A percentile compares a stretch with the other conserved stretches of the same genome.
phyloP scores from a whole-genome alignment of 2,797 vertebrate genomes.

The Hydrophis major region DNA sequence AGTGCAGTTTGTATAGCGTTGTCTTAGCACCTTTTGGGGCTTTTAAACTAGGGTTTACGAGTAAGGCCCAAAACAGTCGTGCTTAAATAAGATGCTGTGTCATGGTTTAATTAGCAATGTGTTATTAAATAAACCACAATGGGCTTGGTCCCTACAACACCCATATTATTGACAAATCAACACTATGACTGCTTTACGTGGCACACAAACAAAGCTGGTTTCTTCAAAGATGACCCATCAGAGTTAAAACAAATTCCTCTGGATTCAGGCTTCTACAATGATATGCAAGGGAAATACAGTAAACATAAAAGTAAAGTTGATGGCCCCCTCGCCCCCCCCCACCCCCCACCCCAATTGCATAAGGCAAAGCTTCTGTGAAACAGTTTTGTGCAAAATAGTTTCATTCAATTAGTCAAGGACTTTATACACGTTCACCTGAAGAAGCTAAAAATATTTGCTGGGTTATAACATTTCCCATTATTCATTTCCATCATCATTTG shows the following conservation, averaged over 20 bases:
- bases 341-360: constrained; percentile 24
- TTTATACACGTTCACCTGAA: not conserved
- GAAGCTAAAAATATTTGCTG: not conserved
- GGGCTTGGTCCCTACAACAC: not conserved
- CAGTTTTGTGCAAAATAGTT: not conserved
- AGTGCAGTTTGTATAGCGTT: not conserved
- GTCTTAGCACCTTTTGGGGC: not conserved
- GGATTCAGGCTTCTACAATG: not conserved
- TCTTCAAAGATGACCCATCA: not conserved
- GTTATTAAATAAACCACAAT: not conserved
- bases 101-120: not conserved
- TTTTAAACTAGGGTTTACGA: not conserved
- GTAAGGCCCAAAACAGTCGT: not conserved
- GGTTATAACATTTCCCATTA: not conserved
- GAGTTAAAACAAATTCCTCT: not conserved
- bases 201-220: not conserved
- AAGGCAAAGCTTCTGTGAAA: not conserved
- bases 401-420: not conserved
- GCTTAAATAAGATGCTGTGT: not conserved
- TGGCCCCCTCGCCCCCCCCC: not conserved
- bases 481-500: not conserved
- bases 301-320: not conserved
- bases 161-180: not conserved
- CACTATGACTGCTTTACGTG: not conserved
- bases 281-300: not conserved